phyloP scores from a whole-genome alignment of 1,140 invertebrate species.

The Babylonia areolata region DNA sequence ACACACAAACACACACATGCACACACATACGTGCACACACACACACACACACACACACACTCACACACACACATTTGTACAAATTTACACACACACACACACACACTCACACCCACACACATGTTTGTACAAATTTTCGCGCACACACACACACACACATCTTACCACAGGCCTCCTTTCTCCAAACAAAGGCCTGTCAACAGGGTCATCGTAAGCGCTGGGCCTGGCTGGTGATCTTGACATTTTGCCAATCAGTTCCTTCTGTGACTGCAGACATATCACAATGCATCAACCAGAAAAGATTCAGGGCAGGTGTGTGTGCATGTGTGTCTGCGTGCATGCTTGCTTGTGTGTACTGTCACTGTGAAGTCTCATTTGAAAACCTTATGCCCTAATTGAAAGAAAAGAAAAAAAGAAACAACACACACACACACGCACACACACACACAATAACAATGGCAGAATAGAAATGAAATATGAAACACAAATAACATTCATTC shows the following conservation, averaged over 20 bases:
- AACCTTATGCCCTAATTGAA: too few relatives aligned
- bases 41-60: too few relatives aligned
- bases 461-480: too few relatives aligned
- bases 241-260: neutral
- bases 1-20: too few relatives aligned
- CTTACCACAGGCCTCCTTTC: conserved; percentile 51
- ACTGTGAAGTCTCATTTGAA: too few relatives aligned
- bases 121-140: too few relatives aligned
- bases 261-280: neutral
- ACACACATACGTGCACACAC: too few relatives aligned
- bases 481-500: too few relatives aligned
- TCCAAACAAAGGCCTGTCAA: conserved; percentile 50
- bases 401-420: too few relatives aligned
- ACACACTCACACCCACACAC: neutral
- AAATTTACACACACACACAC: neutral
- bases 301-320: neutral
- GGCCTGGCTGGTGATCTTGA: neutral
- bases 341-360: neutral
- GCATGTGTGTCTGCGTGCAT: conserved; percentile 5
- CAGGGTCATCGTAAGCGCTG: conserved; percentile 37
- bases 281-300: neutral
- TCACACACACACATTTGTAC: neutral
- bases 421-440: neutral
- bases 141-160: neutral
- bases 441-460: too few relatives aligned